Percentiles rank a stretch among this genome's conserved stretches.
phyloP scores from a whole-genome alignment of 2,113 vertebrate species.

The Melanotaenia duboulayi region DNA sequence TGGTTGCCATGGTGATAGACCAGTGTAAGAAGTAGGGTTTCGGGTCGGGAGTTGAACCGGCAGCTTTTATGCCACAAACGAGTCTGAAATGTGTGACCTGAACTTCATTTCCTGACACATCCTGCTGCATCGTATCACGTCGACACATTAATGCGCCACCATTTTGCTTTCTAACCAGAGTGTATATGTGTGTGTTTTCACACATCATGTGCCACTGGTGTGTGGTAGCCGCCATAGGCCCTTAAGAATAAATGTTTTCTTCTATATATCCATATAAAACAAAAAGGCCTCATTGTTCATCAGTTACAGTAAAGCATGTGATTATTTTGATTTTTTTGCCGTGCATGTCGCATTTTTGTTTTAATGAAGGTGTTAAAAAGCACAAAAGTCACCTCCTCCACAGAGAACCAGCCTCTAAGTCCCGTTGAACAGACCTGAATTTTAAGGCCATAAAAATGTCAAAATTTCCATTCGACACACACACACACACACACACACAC shows the following conservation, averaged over 20 bases:
- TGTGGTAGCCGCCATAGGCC: background rate
- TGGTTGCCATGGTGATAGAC: too few relatives aligned
- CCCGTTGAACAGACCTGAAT: slow-evolving; percentile 49
- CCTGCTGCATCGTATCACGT: too few relatives aligned
- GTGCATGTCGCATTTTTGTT: slow-evolving; percentile 3
- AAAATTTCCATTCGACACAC: slow-evolving; percentile 79
- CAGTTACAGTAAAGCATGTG: too few relatives aligned
- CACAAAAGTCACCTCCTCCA: slow-evolving; percentile 6
- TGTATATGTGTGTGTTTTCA: too few relatives aligned
- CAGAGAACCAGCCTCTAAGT: slow-evolving; percentile 33
- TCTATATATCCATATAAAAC: background rate
- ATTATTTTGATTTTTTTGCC: background rate
- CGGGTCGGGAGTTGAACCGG: background rate
- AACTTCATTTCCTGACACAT: too few relatives aligned
- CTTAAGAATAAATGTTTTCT: background rate
- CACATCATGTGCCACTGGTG: background rate
- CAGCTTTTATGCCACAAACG: background rate
- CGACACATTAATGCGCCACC: too few relatives aligned
- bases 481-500: slow-evolving; percentile 49
- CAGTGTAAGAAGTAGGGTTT: too few relatives aligned
- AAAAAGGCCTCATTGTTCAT: too few relatives aligned
- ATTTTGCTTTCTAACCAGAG: too few relatives aligned
- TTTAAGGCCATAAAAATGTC: slow-evolving; percentile 75
- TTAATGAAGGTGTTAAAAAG: background rate
- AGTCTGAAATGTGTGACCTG: too few relatives aligned